Percentiles rank a stretch among this genome's conserved stretches.
Evolutionary conservation across 2,113 vertebrate genomes (phyloP).

Genomic region (Protobothrops flavoviridis): DNA sequence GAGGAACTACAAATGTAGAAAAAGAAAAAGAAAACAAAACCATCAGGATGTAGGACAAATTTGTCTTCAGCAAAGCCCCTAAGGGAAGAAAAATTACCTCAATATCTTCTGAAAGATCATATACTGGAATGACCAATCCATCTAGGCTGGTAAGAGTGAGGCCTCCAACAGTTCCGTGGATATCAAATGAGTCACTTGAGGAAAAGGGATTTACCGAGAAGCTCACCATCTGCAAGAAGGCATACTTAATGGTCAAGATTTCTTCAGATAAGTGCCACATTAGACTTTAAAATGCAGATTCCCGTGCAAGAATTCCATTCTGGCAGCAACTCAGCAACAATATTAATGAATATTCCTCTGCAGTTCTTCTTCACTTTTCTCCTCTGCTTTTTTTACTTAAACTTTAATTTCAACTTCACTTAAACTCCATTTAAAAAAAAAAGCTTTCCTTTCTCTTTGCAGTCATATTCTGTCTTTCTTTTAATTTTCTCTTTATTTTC

Average conservation of each 20-base stretch:
- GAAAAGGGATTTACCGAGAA: slow-evolving; percentile 84
- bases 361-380: too few species aligned
- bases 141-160: slow-evolving; percentile 78
- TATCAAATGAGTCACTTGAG: slow-evolving; percentile 65
- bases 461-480: too few species aligned
- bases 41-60: background rate
- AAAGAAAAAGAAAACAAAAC: background rate
- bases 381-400: too few species aligned
- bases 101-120: slow-evolving; percentile 80
- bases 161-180: slow-evolving; percentile 82
- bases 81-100: slow-evolving; percentile 71
- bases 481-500: too few species aligned
- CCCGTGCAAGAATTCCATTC: background rate
- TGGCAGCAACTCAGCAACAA: background rate
- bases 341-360: too few species aligned
- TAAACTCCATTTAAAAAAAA: too few species aligned
- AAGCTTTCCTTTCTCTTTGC: too few species aligned
- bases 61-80: background rate
- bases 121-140: slow-evolving; percentile 77
- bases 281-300: background rate
- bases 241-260: background rate
- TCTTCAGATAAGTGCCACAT: background rate
- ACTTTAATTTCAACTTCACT: too few species aligned
- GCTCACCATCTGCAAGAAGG: slow-evolving; percentile 84
- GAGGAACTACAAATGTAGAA: background rate